phyloP scores from a whole-genome alignment of 35 echinoderm and acorn worm genomes.

The Heliocidaris tuberculata region DNA sequence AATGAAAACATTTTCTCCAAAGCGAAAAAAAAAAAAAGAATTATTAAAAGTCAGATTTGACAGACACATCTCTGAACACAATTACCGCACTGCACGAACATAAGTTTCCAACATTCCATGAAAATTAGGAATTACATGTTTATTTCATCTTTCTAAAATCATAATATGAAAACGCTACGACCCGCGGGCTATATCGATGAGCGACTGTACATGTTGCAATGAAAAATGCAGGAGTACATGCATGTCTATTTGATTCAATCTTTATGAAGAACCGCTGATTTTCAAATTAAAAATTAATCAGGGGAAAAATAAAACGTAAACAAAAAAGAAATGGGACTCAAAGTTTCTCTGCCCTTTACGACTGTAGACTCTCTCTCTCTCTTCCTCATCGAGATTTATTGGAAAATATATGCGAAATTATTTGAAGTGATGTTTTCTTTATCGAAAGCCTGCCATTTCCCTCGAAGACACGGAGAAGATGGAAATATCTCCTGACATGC shows the following conservation, averaged over 20 bases:
- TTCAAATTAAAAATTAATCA: slow-evolving; percentile 40
- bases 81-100: background rate
- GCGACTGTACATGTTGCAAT: background rate
- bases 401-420: slow-evolving; percentile 19
- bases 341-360: background rate
- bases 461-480: background rate
- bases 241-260: background rate
- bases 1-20: background rate
- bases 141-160: background rate
- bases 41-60: background rate
- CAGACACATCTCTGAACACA: background rate
- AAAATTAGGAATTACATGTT: background rate
- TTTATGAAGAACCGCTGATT: slow-evolving; percentile 35
- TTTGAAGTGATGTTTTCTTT: slow-evolving; percentile 26
- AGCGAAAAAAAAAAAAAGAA: background rate
- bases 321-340: background rate
- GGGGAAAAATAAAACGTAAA: background rate
- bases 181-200: background rate
- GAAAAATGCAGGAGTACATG: background rate
- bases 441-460: slow-evolving; percentile 15
- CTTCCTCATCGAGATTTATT: slow-evolving; percentile 16
- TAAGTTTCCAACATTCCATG: background rate
- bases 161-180: background rate
- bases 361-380: background rate
- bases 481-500: background rate